phyloP scores from a whole-genome alignment of 2,113 vertebrate species.

The Vanacampus margaritifer region DNA sequence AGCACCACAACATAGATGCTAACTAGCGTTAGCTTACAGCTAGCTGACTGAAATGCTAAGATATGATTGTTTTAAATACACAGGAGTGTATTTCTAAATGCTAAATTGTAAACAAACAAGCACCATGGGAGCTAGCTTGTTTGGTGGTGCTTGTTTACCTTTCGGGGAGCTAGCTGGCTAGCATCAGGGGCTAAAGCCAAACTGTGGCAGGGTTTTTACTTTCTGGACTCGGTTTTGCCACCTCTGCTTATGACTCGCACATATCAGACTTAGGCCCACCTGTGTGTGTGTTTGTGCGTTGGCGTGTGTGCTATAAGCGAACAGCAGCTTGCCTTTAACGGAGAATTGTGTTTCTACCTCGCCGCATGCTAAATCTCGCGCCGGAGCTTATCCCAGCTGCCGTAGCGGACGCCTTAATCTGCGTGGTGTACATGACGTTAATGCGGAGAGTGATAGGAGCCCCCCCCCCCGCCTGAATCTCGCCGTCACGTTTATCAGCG shows the following conservation, averaged over 20 bases:
- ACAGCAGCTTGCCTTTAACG: background rate
- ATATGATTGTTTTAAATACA: too few species aligned
- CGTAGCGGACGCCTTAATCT: constrained; percentile 50
- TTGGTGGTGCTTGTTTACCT: too few species aligned
- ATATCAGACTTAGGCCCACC: background rate
- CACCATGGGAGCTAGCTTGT: too few species aligned
- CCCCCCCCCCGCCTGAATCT: constrained; percentile 44
- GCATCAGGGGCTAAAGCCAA: too few species aligned
- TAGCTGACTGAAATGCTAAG: too few species aligned
- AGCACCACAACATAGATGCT: too few species aligned
- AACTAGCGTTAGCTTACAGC: too few species aligned
- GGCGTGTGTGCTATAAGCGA: background rate
- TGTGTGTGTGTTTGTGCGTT: background rate
- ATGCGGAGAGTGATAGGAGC: constrained; percentile 63
- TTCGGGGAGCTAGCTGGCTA: too few species aligned
- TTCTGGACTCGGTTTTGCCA: too few species aligned
- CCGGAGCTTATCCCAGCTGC: constrained; percentile 49
- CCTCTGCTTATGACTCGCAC: background rate
- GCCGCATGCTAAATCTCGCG: constrained; percentile 45
- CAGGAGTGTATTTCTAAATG: too few species aligned
- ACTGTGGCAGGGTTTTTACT: too few species aligned
- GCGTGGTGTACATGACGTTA: constrained; percentile 63
- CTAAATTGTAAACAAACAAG: too few species aligned
- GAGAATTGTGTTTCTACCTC: constrained; percentile 18
- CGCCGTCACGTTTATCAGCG: constrained; percentile 56